A percentile compares a stretch with the other conserved stretches of the same genome.
Conservation (phyloP, 2,888 invertebrate genomes). For the Ochropacha duplaris region DNA sequence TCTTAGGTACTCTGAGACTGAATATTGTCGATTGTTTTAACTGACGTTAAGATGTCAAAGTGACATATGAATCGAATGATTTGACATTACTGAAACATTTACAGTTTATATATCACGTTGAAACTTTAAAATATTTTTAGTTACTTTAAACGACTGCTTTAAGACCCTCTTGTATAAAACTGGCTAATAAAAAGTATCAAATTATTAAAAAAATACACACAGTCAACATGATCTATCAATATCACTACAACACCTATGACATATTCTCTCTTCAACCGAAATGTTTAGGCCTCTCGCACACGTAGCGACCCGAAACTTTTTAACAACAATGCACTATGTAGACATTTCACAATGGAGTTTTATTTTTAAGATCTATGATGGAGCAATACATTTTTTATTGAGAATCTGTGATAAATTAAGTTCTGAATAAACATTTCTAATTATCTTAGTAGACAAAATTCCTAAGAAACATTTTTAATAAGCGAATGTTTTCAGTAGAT, state of each 20-base stretch:
- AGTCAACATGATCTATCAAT: constrained; percentile 46
- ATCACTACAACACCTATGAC: constrained; percentile 49
- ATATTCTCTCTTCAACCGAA: constrained; percentile 62
- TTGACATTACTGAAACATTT: neutral
- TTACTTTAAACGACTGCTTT: neutral
- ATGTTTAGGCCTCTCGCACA: constrained; percentile 14
- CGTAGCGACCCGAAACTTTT: neutral
- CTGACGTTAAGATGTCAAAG: neutral
- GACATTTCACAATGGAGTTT: neutral
- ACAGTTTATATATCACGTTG: neutral
- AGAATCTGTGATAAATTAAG: too few relatives aligned
- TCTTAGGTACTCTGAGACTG: constrained; percentile 48
- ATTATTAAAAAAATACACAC: constrained; percentile 52
- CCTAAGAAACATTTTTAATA: too few relatives aligned
- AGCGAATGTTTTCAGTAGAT: neutral
- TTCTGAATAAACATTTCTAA: too few relatives aligned
- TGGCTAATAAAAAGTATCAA: constrained; percentile 48
- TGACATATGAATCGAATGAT: neutral
- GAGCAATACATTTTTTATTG: too few relatives aligned
- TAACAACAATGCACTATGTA: neutral
- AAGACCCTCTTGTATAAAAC: constrained; percentile 27
- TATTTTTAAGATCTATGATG: neutral
- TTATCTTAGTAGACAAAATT: too few relatives aligned
- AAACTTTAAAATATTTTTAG: neutral
- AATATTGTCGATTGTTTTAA: constrained; percentile 21